Evolutionary conservation across 2,888 invertebrate species (phyloP).

Genomic region (Protodeltote pygarga): DNA sequence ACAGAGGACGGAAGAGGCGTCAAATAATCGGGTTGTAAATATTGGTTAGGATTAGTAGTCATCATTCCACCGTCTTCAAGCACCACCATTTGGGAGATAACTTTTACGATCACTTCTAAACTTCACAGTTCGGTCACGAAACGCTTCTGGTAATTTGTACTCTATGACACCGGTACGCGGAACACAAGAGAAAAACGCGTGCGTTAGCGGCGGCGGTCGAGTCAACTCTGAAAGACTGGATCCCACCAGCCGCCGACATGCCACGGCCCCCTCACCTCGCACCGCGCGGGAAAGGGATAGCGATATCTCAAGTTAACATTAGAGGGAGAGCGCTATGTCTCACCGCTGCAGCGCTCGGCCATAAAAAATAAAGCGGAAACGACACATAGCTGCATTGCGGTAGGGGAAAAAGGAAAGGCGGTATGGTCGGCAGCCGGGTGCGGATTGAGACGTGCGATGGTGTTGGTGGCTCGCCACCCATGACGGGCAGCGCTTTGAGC

Average conservation of each 20-base stretch:
- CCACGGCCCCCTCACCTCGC: conserved; percentile 66
- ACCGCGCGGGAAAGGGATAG: conserved; percentile 66
- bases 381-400: conserved; percentile 86
- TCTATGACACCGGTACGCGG: conserved; percentile 73
- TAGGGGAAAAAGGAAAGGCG: conserved; percentile 86
- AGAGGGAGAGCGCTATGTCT: conserved; percentile 77
- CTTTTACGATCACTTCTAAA: conserved; percentile 72
- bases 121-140: conserved; percentile 78
- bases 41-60: conserved; percentile 96
- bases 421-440: conserved; percentile 83
- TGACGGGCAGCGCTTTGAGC: conserved; percentile 83
- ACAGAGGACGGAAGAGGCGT: conserved; percentile 98
- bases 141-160: conserved; percentile 74
- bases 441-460: conserved; percentile 87
- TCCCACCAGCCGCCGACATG: conserved; percentile 73
- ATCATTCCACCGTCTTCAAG: conserved; percentile 96
- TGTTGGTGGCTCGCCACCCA: conserved; percentile 86
- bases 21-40: conserved; percentile 98
- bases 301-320: conserved; percentile 69
- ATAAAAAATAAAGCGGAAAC: conserved; percentile 87
- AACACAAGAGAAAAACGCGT: conserved; percentile 62
- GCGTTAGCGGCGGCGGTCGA: conserved; percentile 72
- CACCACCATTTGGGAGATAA: conserved; percentile 92
- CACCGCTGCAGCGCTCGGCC: conserved; percentile 82
- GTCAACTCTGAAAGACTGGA: conserved; percentile 80